Conservation (phyloP, 2,797 vertebrate species). For the Ataeniobius toweri region DNA sequence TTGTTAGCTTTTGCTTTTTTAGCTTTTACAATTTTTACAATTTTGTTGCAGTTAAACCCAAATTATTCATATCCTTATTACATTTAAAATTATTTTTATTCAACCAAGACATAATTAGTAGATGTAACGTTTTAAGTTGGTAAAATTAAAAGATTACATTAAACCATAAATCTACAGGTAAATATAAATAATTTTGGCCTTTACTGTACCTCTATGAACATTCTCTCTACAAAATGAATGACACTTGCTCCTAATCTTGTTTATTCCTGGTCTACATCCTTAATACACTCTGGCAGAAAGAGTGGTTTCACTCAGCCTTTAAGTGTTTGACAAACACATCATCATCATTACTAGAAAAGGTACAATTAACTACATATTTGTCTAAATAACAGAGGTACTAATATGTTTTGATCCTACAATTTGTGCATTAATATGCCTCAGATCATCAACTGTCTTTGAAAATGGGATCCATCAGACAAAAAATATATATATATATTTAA, state of each 20-base stretch:
- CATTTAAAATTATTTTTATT: neutral
- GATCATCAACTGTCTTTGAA: neutral
- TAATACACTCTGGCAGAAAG: too few species aligned
- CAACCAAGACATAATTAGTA: neutral
- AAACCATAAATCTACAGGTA: neutral
- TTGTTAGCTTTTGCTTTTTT: neutral
- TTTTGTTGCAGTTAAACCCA: neutral
- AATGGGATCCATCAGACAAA: neutral
- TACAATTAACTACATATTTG: neutral
- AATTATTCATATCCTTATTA: neutral
- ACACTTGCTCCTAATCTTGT: too few species aligned
- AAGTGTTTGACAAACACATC: too few species aligned
- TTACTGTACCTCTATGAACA: too few species aligned
- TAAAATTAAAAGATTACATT: neutral
- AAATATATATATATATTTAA: neutral
- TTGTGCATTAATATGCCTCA: too few species aligned
- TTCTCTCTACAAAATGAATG: too few species aligned
- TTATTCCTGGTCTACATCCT: too few species aligned
- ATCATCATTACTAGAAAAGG: neutral
- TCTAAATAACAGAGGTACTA: neutral
- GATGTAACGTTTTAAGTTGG: neutral
- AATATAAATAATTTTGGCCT: too few species aligned
- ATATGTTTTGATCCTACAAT: neutral
- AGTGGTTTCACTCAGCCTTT: too few species aligned
- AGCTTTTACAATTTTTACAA: neutral